phyloP scores from a whole-genome alignment of 2,888 invertebrate species.

The Hipparchia semele region DNA sequence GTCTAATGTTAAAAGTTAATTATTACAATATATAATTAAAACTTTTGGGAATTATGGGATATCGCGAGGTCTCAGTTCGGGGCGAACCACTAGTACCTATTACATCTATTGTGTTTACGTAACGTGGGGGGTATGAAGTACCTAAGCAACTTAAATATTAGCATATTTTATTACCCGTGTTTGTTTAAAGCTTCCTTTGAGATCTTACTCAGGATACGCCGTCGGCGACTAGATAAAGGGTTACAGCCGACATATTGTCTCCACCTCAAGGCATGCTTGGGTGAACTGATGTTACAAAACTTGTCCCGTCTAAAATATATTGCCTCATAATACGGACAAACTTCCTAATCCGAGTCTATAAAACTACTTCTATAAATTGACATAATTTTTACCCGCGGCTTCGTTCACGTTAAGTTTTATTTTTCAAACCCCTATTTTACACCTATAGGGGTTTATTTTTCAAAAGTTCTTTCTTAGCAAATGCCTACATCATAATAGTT shows the following conservation, averaged over 20 bases:
- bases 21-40: no score
- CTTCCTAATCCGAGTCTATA: conserved; percentile 14
- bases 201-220: conserved; percentile 52
- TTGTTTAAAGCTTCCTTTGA: conserved; percentile 67
- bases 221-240: conserved; percentile 60
- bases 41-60: no score
- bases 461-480: no score
- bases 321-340: conserved; percentile 8
- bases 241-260: conserved; percentile 41
- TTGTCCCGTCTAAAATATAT: conserved; percentile 17
- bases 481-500: no score
- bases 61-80: no score
- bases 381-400: no score
- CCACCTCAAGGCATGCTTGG: conserved; percentile 19
- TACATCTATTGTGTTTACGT: conserved; percentile 46
- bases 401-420: no score
- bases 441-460: no score
- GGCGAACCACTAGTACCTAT: conserved; percentile 47
- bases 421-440: no score
- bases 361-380: not conserved
- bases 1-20: no score
- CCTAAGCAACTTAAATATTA: conserved; percentile 61
- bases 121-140: conserved; percentile 60
- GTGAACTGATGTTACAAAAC: conserved; percentile 13
- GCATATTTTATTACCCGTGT: conserved; percentile 70